Conservation (phyloP, 1,140 invertebrate genomes). For the Nasonia longicornis region DNA sequence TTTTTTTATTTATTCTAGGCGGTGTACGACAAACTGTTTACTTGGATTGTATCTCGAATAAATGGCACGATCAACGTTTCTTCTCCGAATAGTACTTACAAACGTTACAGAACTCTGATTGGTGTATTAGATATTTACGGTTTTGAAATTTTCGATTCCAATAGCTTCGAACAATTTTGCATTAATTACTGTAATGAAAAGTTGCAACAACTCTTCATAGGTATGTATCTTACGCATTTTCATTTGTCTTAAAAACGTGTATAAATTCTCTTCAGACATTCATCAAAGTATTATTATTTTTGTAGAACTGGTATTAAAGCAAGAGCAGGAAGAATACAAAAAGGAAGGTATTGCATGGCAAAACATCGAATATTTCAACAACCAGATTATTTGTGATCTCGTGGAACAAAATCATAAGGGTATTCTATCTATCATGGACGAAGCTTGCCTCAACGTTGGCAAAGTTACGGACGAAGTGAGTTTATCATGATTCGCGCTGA, state of each 20-base stretch:
- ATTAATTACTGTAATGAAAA: conserved; percentile 99
- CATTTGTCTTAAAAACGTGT: not conserved
- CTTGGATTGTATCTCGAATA: conserved; percentile 91
- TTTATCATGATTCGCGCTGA: conserved; percentile 2
- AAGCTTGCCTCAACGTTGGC: conserved; percentile 94
- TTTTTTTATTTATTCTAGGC: conserved; percentile 71
- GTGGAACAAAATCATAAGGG: conserved; percentile 92
- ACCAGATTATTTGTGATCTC: conserved; percentile 93
- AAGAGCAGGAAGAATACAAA: conserved; percentile 96
- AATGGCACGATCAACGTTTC: conserved; percentile 86
- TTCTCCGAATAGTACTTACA: conserved; percentile 63
- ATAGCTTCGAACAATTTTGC: conserved; percentile 95
- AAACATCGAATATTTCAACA: conserved; percentile 92
- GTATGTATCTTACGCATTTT: conserved; percentile 69
- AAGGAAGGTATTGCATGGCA: conserved; percentile 94
- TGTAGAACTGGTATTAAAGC: conserved; percentile 91
- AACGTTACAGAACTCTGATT: conserved; percentile 85
- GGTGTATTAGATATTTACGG: conserved; percentile 98
- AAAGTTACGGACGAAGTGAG: conserved; percentile 87
- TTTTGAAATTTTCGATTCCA: conserved; percentile 96
- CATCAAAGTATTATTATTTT: conserved; percentile 50
- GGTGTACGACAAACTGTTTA: conserved; percentile 91
- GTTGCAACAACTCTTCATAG: conserved; percentile 95
- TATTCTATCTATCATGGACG: conserved; percentile 93
- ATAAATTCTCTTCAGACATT: not conserved